Conservation (phyloP, 2,888 invertebrate genomes). For the Himalopsyche kuldschensis region DNA sequence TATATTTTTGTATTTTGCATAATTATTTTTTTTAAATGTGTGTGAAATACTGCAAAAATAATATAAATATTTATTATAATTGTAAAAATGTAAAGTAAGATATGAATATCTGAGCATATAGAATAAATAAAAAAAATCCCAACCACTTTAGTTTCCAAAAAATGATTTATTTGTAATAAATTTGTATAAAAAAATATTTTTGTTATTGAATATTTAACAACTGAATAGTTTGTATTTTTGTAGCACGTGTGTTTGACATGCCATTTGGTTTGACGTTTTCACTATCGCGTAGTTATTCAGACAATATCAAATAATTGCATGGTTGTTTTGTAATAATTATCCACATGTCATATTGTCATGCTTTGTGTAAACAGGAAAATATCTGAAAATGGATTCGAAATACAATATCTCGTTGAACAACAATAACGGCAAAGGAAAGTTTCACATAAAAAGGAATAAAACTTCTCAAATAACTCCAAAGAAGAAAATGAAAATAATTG, state of each 20-base stretch:
- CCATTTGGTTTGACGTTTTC: neutral
- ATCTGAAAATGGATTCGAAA: slow-evolving; percentile 37
- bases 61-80: no score
- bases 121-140: no score
- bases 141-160: no score
- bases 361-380: neutral
- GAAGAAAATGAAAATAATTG: slow-evolving; percentile 28
- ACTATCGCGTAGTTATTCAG: neutral
- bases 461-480: neutral
- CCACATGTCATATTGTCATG: neutral
- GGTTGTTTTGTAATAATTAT: neutral
- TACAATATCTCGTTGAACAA: slow-evolving; percentile 25
- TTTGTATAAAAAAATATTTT: neutral
- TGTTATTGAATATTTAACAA: neutral
- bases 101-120: no score
- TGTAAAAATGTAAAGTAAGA: no score
- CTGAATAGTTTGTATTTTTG: neutral
- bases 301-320: neutral
- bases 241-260: neutral
- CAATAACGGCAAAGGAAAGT: slow-evolving; percentile 17
- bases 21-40: no score
- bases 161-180: neutral
- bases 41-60: no score
- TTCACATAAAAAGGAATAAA: slow-evolving; percentile 14
- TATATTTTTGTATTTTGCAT: no score